A percentile compares a stretch with the other conserved stretches of the same genome.
Conservation (phyloP, 2,888 invertebrate species). For the Drepana falcataria region DNA sequence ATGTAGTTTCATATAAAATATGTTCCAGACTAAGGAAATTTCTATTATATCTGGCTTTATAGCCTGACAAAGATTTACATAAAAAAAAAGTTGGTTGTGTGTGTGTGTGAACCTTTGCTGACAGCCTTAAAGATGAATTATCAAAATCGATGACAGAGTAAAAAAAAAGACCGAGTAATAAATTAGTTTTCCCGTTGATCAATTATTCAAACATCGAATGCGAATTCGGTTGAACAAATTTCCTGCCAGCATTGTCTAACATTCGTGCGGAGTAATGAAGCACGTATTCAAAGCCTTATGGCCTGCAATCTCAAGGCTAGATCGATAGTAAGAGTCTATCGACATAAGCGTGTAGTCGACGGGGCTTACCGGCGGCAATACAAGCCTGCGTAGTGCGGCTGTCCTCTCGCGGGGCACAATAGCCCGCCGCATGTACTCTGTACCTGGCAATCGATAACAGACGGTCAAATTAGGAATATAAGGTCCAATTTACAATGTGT, state of each 20-base stretch:
- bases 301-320: not conserved
- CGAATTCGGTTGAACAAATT: not conserved
- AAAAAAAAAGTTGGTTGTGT: no score
- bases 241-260: not conserved
- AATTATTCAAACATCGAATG: not conserved
- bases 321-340: not conserved
- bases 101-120: no score
- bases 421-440: not conserved
- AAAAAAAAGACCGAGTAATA: not conserved
- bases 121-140: not conserved
- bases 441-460: not conserved
- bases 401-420: not conserved
- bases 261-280: not conserved
- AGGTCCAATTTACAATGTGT: no score
- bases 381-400: not conserved
- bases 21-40: no score
- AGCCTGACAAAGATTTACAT: no score
- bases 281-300: not conserved
- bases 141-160: not conserved
- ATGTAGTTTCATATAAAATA: no score
- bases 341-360: not conserved
- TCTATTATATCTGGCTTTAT: no score
- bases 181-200: not conserved
- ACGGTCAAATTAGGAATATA: not conserved
- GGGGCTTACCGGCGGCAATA: not conserved